Conservation (phyloP, 2,113 vertebrate genomes). For the Grammomys dolichurus region DNA sequence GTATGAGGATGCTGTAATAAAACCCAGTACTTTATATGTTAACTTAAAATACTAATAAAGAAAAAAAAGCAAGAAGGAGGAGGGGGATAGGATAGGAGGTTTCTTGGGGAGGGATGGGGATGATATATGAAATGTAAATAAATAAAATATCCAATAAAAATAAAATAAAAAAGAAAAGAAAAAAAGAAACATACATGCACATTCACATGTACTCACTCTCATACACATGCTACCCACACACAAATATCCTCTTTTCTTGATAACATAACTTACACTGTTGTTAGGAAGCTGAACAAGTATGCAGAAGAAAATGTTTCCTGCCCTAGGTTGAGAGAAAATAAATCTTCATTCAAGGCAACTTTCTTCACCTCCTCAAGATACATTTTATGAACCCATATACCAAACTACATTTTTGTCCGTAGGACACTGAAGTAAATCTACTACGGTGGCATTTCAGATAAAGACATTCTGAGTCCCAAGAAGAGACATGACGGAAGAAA, state of each 20-base stretch:
- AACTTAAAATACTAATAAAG: no score
- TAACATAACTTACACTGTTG: background rate
- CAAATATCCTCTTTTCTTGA: background rate
- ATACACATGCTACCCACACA: background rate
- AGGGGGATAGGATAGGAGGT: no score
- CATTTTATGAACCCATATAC: background rate
- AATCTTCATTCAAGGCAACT: background rate
- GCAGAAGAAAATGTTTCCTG: background rate
- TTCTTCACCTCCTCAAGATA: background rate
- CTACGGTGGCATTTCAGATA: background rate
- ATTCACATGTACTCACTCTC: background rate
- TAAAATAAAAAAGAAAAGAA: no score
- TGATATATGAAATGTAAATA: no score
- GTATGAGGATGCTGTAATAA: no score
- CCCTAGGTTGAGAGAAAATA: background rate
- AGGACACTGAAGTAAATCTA: background rate
- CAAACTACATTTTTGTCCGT: background rate
- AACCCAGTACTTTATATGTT: no score
- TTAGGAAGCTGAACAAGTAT: background rate
- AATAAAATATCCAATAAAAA: no score
- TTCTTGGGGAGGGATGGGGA: no score
- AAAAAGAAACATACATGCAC: background rate
- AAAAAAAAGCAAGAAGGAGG: no score
- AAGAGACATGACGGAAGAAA: background rate
- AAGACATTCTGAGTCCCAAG: background rate